Evolutionary conservation across 2,888 invertebrate genomes (phyloP).

Genomic region (Meteorus colon): DNA sequence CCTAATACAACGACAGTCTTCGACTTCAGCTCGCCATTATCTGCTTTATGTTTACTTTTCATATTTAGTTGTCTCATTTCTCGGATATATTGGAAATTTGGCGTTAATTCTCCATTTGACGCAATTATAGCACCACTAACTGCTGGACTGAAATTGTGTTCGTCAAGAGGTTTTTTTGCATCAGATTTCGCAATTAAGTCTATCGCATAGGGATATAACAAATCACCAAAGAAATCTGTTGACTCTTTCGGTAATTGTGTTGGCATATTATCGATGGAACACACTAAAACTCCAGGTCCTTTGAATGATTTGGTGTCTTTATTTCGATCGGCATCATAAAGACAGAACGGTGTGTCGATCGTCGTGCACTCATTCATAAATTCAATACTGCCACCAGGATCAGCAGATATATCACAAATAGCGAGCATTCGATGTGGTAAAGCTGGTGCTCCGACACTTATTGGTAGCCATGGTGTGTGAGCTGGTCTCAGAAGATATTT

Average conservation of each 20-base stretch:
- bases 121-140: constrained; percentile 93
- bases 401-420: constrained; percentile 99
- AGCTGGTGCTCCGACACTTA: constrained; percentile 89
- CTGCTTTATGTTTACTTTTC: constrained; percentile 83
- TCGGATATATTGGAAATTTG: constrained; percentile 95
- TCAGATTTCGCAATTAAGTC: constrained; percentile 89
- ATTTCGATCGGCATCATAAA: constrained; percentile 99
- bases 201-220: constrained; percentile 89
- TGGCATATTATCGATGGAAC: constrained; percentile 99
- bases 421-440: constrained; percentile 93
- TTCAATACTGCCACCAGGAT: constrained; percentile 98
- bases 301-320: constrained; percentile 97
- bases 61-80: constrained; percentile 84
- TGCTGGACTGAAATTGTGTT: constrained; percentile 83
- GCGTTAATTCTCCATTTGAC: constrained; percentile 93
- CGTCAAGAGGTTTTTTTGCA: constrained; percentile 84
- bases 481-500: constrained; percentile 93
- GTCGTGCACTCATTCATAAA: constrained; percentile 99
- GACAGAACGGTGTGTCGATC: constrained; percentile 98
- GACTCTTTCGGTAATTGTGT: constrained; percentile 98
- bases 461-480: constrained; percentile 94
- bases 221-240: constrained; percentile 97
- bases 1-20: constrained; percentile 91
- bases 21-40: constrained; percentile 76
- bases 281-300: constrained; percentile 98